Evolutionary conservation across 2,797 vertebrate species (phyloP).

Genomic region (Dermochelys coriacea): DNA sequence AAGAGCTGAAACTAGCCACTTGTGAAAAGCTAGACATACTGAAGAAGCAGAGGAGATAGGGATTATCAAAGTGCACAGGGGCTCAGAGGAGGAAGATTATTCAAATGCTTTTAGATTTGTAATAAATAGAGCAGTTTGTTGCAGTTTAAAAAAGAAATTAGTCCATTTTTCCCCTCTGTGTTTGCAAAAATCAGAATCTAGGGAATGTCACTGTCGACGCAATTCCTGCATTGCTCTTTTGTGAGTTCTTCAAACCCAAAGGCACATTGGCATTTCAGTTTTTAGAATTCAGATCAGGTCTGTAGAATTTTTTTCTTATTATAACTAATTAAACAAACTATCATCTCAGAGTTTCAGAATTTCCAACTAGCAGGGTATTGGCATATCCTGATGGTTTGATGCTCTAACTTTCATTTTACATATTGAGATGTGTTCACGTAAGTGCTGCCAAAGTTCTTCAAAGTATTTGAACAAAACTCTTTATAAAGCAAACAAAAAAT

Average conservation of each 20-base stretch:
- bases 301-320: conserved; percentile 40
- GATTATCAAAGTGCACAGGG: conserved; percentile 24
- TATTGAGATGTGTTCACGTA: background rate
- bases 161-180: background rate
- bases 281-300: conserved; percentile 15
- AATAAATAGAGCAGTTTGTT: conserved; percentile 45
- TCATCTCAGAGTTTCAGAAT: conserved; percentile 7
- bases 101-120: conserved; percentile 20
- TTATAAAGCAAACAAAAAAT: conserved; percentile 73
- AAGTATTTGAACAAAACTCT: conserved; percentile 62
- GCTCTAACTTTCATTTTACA: conserved; percentile 28
- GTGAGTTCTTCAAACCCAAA: conserved; percentile 43
- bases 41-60: conserved; percentile 14
- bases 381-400: background rate
- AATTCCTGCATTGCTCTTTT: conserved; percentile 27
- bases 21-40: background rate
- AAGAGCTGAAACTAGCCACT: background rate
- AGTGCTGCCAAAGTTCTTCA: conserved; percentile 56
- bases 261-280: conserved; percentile 31
- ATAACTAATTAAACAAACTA: conserved; percentile 16
- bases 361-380: background rate
- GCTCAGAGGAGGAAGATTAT: conserved; percentile 51
- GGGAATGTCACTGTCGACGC: background rate
- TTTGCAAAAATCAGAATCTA: conserved; percentile 18
- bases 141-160: conserved; percentile 18